Conservation (phyloP, 2,888 invertebrate species). For the Rhimphoctona megacephalus region DNA sequence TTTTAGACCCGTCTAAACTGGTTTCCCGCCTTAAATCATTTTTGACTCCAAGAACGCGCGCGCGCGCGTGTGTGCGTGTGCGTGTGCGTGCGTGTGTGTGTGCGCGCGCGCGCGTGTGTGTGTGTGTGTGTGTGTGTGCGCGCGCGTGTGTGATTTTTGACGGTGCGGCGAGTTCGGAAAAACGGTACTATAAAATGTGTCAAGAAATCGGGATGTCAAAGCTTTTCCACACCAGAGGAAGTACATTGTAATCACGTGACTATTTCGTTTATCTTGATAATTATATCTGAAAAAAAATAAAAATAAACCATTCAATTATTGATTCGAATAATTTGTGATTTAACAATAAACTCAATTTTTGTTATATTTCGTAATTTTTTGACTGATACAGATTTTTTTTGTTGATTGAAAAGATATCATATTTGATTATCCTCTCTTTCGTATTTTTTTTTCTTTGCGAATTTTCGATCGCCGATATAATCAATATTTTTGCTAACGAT, state of each 20-base stretch:
- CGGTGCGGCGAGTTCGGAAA: neutral
- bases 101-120: too few relatives aligned
- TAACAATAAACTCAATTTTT: neutral
- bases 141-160: too few relatives aligned
- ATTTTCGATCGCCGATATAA: neutral
- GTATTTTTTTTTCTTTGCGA: neutral
- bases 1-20: too few relatives aligned
- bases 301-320: neutral
- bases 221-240: neutral
- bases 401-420: too few relatives aligned
- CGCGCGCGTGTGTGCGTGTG: too few relatives aligned
- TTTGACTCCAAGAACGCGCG: too few relatives aligned
- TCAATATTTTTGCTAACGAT: neutral
- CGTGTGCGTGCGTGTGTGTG: too few relatives aligned
- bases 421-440: too few relatives aligned
- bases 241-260: neutral
- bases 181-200: constrained; percentile 33
- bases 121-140: too few relatives aligned
- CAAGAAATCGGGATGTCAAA: constrained; percentile 19
- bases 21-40: too few relatives aligned
- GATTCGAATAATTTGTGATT: neutral
- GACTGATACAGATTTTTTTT: too few relatives aligned
- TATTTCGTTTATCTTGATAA: neutral
- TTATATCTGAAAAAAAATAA: neutral
- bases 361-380: neutral